Evolutionary conservation across 2,113 vertebrate species (phyloP).

Genomic region (Xiphorhynchus elegans): DNA sequence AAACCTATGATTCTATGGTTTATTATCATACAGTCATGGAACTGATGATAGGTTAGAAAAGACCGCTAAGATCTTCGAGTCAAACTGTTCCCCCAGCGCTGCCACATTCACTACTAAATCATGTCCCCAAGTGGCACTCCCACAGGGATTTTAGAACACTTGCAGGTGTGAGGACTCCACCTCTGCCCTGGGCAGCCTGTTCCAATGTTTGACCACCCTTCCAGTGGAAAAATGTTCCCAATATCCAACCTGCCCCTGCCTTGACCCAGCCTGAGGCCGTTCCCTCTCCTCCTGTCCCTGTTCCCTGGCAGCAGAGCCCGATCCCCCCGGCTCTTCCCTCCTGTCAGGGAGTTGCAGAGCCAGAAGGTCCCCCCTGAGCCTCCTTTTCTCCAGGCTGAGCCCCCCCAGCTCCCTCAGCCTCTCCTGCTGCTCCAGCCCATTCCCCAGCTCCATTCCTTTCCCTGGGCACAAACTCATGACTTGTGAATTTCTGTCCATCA

Average conservation of each 20-base stretch:
- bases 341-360: not conserved
- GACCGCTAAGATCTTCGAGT: fast-evolving
- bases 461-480: not conserved
- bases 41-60: not conserved
- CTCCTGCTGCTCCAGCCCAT: not conserved
- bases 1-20: too few relatives aligned
- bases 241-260: not conserved
- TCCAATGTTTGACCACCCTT: not conserved
- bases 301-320: not conserved
- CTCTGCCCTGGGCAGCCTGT: not conserved
- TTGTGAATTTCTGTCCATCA: not conserved
- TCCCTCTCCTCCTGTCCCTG: not conserved
- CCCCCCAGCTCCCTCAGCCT: not conserved
- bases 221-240: not conserved
- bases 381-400: not conserved
- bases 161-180: not conserved
- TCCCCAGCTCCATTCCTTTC: not conserved
- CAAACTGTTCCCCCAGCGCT: not conserved
- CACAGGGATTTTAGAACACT: not conserved
- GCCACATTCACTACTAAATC: not conserved
- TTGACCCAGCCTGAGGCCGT: not conserved
- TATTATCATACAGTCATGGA: not conserved
- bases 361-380: not conserved
- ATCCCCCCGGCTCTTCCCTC: not conserved
- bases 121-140: not conserved